Evolutionary conservation across 2,797 vertebrate species (phyloP).

Genomic region (Characodon lateralis): DNA sequence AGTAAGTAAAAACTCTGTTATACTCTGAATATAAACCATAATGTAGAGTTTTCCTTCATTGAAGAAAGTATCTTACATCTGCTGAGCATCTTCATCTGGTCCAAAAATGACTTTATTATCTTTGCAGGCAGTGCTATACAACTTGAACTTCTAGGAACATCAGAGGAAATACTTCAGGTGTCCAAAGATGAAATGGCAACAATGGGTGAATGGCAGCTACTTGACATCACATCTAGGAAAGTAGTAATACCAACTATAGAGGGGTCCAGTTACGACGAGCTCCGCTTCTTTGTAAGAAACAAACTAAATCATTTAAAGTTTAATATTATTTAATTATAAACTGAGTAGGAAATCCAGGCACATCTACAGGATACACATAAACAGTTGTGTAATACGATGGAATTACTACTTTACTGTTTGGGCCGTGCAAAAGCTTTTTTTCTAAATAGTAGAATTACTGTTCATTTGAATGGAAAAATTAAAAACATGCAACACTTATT

Average conservation of each 20-base stretch:
- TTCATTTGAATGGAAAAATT: not conserved
- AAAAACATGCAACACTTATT: not conserved
- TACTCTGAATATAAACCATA: not conserved
- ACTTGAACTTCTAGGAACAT: not conserved
- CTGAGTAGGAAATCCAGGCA: not conserved
- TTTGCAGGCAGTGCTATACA: conserved; percentile 57
- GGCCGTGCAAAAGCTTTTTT: not conserved
- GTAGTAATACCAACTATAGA: accelerated
- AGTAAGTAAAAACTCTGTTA: conserved; percentile 28
- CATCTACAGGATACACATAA: not conserved
- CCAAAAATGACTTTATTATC: not conserved
- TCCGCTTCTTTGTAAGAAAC: conserved; percentile 59
- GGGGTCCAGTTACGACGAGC: conserved; percentile 13
- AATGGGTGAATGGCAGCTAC: conserved; percentile 76
- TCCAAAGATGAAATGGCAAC: conserved; percentile 61
- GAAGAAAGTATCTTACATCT: not conserved
- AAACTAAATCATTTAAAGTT: not conserved
- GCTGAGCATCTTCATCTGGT: not conserved
- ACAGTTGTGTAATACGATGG: not conserved
- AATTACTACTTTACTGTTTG: not conserved
- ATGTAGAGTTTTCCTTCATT: not conserved
- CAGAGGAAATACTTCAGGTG: conserved; percentile 23
- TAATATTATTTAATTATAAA: not conserved
- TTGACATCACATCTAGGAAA: conserved; percentile 45
- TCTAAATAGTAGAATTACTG: too few species aligned